Evolutionary conservation across 2,797 vertebrate species (phyloP).

Genomic region (Parauchenoglanis punctatus): DNA sequence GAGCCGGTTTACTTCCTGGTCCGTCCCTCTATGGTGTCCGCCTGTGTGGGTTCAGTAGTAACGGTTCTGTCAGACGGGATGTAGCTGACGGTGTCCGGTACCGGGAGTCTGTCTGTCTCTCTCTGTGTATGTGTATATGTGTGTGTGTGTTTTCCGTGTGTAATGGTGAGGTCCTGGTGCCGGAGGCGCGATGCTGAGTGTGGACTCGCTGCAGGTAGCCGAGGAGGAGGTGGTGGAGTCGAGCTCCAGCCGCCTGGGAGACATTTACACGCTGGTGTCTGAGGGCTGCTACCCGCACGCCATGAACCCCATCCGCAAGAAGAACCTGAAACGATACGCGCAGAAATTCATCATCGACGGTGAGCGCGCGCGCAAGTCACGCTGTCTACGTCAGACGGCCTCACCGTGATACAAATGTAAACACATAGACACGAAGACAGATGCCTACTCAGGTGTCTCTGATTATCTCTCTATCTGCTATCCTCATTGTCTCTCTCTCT

Average conservation of each 20-base stretch:
- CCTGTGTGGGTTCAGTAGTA: not conserved
- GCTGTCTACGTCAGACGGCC: too few species aligned
- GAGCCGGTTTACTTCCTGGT: slow-evolving; percentile 39
- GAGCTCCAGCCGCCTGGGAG: slow-evolving; percentile 79
- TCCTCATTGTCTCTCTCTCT: not conserved
- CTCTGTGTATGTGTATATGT: not conserved
- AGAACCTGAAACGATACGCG: slow-evolving; percentile 87
- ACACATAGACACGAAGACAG: too few species aligned
- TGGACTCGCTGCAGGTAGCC: slow-evolving; percentile 82
- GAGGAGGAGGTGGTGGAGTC: slow-evolving; percentile 88
- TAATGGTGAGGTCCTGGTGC: slow-evolving; percentile 18
- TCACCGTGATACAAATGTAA: too few species aligned
- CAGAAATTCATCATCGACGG: slow-evolving; percentile 86
- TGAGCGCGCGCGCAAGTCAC: slow-evolving; percentile 50
- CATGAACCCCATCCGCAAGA: slow-evolving; percentile 83
- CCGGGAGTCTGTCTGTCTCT: too few species aligned
- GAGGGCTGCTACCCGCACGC: slow-evolving; percentile 84
- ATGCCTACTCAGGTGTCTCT: not conserved
- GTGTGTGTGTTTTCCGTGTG: not conserved
- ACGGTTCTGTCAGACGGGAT: not conserved
- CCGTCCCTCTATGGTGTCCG: slow-evolving; percentile 43
- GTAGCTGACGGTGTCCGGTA: not conserved
- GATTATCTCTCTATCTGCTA: not conserved
- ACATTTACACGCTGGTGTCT: slow-evolving; percentile 85
- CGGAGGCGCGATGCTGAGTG: slow-evolving; percentile 66